Conservation (phyloP, 2,888 invertebrate species). For the Cantharis lateralis region DNA sequence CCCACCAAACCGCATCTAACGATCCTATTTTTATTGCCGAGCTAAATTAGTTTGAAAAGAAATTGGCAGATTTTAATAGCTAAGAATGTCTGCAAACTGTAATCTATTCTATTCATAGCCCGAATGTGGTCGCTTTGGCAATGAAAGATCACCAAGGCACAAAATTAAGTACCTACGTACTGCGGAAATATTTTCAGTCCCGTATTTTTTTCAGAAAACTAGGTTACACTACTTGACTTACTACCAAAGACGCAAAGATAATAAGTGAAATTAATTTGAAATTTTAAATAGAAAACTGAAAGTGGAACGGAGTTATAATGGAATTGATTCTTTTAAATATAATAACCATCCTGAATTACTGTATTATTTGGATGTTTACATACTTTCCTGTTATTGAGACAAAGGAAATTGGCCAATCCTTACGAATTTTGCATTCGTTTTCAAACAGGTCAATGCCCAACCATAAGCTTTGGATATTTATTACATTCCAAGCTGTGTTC, state of each 20-base stretch:
- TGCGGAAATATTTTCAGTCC: not conserved
- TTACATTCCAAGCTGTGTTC: not conserved
- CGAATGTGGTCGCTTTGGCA: not conserved
- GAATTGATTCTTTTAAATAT: too few species aligned
- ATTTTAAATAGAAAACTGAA: not conserved
- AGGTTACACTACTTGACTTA: not conserved
- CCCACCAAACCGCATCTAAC: not conserved
- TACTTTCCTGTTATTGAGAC: not conserved
- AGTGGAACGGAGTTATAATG: too few species aligned
- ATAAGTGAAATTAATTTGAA: not conserved
- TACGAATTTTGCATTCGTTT: not conserved
- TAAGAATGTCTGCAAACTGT: not conserved
- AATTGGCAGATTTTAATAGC: not conserved
- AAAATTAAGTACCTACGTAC: not conserved
- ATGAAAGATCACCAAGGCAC: not conserved
- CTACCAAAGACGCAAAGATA: not conserved
- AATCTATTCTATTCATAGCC: not conserved
- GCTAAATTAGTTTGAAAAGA: not conserved
- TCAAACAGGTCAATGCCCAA: not conserved
- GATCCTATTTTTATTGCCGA: not conserved
- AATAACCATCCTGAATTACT: too few species aligned
- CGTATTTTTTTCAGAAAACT: not conserved
- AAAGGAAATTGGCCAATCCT: not conserved
- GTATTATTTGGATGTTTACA: too few species aligned
- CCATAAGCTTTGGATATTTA: not conserved